Percentiles rank a stretch among this genome's conserved stretches.
These are phyloP conservation scores for Falco naumanni DNA, from an alignment of 2,797 vertebrate genomes.

Conservation along the genomic window DNA sequence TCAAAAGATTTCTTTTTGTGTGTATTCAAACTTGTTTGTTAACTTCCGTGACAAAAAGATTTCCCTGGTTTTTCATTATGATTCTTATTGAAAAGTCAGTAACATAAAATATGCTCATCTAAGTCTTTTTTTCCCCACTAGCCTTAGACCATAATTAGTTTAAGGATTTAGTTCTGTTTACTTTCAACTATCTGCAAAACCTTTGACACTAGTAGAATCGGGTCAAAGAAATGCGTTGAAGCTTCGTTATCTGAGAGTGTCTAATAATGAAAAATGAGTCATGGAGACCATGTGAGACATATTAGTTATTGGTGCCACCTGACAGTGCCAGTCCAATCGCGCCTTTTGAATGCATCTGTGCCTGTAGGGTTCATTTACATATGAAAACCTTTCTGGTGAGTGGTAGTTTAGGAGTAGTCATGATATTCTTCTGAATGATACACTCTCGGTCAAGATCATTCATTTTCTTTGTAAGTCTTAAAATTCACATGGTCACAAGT, in stretches of 20 bases:
- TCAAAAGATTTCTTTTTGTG: too few relatives aligned
- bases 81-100: too few relatives aligned
- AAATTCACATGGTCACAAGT: neutral
- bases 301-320: neutral
- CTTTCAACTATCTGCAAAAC: neutral
- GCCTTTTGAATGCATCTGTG: neutral
- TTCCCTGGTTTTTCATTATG: too few relatives aligned
- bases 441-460: neutral
- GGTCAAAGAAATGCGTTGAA: neutral
- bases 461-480: neutral
- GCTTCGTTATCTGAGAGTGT: neutral
- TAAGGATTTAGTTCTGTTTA: too few relatives aligned
- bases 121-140: too few relatives aligned
- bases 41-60: too few relatives aligned
- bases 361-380: neutral
- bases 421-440: neutral
- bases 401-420: neutral
- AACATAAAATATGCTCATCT: too few relatives aligned
- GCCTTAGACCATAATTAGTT: too few relatives aligned
- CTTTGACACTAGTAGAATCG: neutral
- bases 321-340: neutral
- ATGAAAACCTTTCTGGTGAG: neutral
- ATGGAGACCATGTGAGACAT: neutral
- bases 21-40: too few relatives aligned
- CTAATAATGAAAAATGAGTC: neutral